Evolutionary conservation across 1,140 invertebrate species (phyloP).

Genomic region (Argopecten irradians): DNA sequence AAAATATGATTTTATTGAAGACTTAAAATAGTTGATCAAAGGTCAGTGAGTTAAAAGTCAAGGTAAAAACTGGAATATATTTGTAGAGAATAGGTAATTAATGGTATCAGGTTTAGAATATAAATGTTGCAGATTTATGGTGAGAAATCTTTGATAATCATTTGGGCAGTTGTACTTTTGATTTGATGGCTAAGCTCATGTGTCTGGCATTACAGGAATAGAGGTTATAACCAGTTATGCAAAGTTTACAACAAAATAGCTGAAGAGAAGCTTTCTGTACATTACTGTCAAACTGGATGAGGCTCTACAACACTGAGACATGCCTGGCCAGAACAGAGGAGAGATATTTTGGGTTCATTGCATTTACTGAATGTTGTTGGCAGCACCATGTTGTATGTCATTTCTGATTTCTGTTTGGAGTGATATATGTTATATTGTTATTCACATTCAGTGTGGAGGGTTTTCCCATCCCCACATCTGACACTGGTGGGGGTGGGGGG

Average conservation of each 20-base stretch:
- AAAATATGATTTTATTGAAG: too few relatives aligned
- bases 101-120: too few relatives aligned
- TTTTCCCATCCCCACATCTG: neutral
- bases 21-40: too few relatives aligned
- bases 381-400: neutral
- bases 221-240: neutral
- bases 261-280: neutral
- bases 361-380: neutral
- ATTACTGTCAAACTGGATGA: neutral
- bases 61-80: too few relatives aligned
- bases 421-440: conserved; percentile 9
- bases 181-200: neutral
- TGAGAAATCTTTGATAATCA: too few relatives aligned
- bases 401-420: neutral
- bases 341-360: neutral
- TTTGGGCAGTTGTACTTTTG: neutral
- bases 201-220: neutral
- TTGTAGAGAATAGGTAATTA: too few relatives aligned
- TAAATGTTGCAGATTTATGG: too few relatives aligned
- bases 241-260: conserved; percentile 2
- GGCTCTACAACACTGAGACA: neutral
- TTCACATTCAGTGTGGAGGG: neutral
- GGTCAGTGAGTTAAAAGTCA: too few relatives aligned
- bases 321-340: neutral
- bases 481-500: too few relatives aligned